These are phyloP conservation scores for Drosophila siamana DNA, from an alignment of 2,888 invertebrate genomes.

Conservation along the genomic window DNA sequence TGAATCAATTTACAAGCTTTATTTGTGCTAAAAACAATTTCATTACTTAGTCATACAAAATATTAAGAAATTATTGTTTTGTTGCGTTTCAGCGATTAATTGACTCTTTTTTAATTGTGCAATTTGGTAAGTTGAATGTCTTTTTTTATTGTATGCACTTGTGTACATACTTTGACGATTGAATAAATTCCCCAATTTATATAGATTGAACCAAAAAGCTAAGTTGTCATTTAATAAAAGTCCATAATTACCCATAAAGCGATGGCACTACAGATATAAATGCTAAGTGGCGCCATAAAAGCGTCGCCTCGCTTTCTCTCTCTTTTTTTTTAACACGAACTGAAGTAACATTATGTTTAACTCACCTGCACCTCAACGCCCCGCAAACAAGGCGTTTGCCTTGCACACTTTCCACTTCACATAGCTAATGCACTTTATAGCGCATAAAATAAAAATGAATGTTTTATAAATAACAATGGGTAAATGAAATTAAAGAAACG, in stretches of 20 bases:
- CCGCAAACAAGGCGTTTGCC: not conserved
- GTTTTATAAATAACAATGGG: constrained; percentile 74
- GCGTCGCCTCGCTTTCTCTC: too few species aligned
- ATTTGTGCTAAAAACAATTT: not conserved
- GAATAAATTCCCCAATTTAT: not conserved
- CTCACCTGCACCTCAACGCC: constrained; percentile 20
- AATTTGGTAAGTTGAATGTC: not conserved
- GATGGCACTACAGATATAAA: constrained; percentile 3
- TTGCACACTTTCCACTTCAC: constrained; percentile 18
- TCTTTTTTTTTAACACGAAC: not conserved
- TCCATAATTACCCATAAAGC: constrained; percentile 18
- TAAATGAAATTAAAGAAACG: constrained; percentile 66
- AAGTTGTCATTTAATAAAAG: constrained; percentile 9
- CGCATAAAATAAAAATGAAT: constrained; percentile 71
- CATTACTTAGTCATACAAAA: not conserved
- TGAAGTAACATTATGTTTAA: constrained; percentile 24
- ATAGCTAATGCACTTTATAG: constrained; percentile 56
- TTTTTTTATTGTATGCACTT: not conserved
- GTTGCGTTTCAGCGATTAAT: not conserved
- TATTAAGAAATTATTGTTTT: not conserved
- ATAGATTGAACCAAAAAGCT: not conserved
- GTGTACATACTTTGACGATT: not conserved
- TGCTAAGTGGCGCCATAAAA: constrained; percentile 33
- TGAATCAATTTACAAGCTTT: not conserved
- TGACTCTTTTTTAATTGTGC: not conserved